These are phyloP conservation scores for Atherinomorus stipes DNA, from an alignment of 2,113 vertebrate species.

Conservation along the genomic window DNA sequence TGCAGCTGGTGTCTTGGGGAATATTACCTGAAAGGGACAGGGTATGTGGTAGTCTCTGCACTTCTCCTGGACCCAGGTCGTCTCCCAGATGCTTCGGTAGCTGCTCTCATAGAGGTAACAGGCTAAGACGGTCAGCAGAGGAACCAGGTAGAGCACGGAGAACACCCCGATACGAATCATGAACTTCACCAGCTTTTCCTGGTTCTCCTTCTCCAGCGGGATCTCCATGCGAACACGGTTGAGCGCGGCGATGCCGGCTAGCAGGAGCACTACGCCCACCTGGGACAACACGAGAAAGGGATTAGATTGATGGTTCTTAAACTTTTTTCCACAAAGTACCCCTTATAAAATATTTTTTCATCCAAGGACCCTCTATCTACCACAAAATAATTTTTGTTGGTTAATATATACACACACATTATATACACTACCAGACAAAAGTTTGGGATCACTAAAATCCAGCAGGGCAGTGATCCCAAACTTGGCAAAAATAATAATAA, in stretches of 20 bases:
- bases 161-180: conserved; percentile 99
- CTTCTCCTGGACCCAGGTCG: conserved; percentile 94
- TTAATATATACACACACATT: too few species aligned
- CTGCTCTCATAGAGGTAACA: conserved; percentile 98
- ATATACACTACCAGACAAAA: too few species aligned
- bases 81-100: conserved; percentile 92
- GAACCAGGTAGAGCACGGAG: conserved; percentile 98
- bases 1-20: too few species aligned
- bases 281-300: background rate
- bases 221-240: conserved; percentile 98
- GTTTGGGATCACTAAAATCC: too few species aligned
- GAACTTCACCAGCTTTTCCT: conserved; percentile 99
- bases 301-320: background rate
- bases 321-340: too few species aligned
- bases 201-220: conserved; percentile 98
- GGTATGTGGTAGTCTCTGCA: conserved; percentile 98
- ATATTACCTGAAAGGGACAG: conserved; percentile 91
- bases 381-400: too few species aligned
- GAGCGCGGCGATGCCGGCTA: conserved; percentile 95
- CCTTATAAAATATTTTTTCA: too few species aligned
- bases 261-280: conserved; percentile 91
- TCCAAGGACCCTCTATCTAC: too few species aligned
- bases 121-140: conserved; percentile 91
- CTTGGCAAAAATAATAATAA: too few species aligned
- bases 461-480: too few species aligned